phyloP scores from a whole-genome alignment of 1,140 invertebrate species.

The Trichoplusia ni region DNA sequence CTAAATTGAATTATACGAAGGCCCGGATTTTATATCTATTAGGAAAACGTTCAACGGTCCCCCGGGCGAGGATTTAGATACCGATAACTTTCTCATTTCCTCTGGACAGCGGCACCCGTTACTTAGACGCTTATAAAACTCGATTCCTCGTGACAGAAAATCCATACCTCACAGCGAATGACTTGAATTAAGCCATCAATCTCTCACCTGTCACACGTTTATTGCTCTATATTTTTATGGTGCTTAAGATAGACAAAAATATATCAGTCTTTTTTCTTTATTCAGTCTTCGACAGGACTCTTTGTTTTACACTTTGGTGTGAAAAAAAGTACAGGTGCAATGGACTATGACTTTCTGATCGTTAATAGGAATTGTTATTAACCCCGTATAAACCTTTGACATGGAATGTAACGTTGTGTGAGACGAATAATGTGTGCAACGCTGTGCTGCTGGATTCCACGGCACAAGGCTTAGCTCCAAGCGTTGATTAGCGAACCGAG shows the following conservation, averaged over 20 bases:
- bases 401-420: not conserved
- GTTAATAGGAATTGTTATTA: no score
- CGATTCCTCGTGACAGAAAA: conserved; percentile 48
- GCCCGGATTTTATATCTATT: conserved; percentile 78
- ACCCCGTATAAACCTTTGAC: not conserved
- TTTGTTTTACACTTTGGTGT: no score
- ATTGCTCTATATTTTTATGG: conserved; percentile 45
- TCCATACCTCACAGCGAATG: conserved; percentile 30
- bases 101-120: conserved; percentile 54
- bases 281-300: conserved; percentile 6
- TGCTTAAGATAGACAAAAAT: conserved; percentile 20
- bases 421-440: conserved; percentile 15
- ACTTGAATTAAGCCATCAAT: conserved; percentile 59
- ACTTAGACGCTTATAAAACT: conserved; percentile 57
- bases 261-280: no score
- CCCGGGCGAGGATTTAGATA: conserved; percentile 66
- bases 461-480: conserved; percentile 7
- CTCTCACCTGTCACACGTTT: conserved; percentile 56
- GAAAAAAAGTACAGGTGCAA: no score
- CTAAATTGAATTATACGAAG: conserved; percentile 75
- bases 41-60: conserved; percentile 64
- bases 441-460: conserved; percentile 9
- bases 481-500: conserved; percentile 35
- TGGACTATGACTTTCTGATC: no score
- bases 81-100: conserved; percentile 78